A percentile compares a stretch with the other conserved stretches of the same genome.
Evolutionary conservation across 2,888 invertebrate species (phyloP).

Genomic region (Andrena bucephala): DNA sequence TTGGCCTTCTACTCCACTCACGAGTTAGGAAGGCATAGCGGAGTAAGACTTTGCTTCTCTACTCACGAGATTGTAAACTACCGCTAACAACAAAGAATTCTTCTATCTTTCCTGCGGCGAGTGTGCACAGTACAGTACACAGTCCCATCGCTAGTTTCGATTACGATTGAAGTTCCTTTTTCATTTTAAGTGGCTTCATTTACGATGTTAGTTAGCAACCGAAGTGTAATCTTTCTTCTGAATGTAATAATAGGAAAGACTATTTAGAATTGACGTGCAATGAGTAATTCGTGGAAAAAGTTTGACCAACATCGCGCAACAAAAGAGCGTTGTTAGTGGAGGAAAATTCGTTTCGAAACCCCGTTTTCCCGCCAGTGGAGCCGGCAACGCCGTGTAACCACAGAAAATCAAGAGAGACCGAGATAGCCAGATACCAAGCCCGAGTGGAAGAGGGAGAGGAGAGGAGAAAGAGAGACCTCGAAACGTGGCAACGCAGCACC

Average conservation of each 20-base stretch:
- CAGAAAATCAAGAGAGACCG: conserved; percentile 61
- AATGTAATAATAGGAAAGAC: background rate
- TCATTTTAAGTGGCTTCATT: background rate
- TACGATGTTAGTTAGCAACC: background rate
- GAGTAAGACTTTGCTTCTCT: conserved; percentile 80
- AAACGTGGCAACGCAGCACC: conserved; percentile 84
- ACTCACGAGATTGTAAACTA: conserved; percentile 68
- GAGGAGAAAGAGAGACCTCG: conserved; percentile 77
- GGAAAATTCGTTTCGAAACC: conserved; percentile 82
- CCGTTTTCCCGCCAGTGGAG: conserved; percentile 82
- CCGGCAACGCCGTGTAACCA: conserved; percentile 72
- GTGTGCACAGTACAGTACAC: background rate
- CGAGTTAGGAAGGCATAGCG: conserved; percentile 58
- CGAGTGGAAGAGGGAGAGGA: conserved; percentile 36
- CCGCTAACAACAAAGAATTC: background rate
- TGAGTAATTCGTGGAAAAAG: background rate
- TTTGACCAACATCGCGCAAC: conserved; percentile 7
- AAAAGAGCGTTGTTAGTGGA: conserved; percentile 36
- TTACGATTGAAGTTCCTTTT: background rate
- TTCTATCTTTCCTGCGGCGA: background rate
- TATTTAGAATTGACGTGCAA: background rate
- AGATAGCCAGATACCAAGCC: conserved; percentile 41
- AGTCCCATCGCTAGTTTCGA: background rate
- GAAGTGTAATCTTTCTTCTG: background rate
- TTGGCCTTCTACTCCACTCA: conserved; percentile 21